A percentile compares a stretch with the other conserved stretches of the same genome.
phyloP scores from a whole-genome alignment of 2,797 vertebrate genomes.

The Squalus acanthias region DNA sequence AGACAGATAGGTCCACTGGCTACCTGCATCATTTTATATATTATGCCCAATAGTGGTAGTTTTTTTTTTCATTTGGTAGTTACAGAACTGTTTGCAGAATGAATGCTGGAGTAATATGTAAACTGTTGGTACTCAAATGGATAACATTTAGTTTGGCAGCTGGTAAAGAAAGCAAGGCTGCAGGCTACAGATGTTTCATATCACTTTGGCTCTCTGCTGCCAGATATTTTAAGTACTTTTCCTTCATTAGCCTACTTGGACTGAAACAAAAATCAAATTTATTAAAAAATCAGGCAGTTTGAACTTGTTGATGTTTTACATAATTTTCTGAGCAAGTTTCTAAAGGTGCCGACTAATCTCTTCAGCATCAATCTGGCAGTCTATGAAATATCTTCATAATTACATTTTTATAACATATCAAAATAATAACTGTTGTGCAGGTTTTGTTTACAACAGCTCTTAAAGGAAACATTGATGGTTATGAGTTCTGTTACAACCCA shows the following conservation, averaged over 20 bases:
- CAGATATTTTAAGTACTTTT: constrained; percentile 33
- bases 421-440: neutral
- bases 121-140: constrained; percentile 6
- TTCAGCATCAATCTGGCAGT: constrained; percentile 1
- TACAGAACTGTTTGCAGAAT: neutral
- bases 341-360: constrained; percentile 10
- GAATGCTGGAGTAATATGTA: neutral
- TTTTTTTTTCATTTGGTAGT: neutral
- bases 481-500: neutral
- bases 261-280: constrained; percentile 5
- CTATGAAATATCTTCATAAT: neutral
- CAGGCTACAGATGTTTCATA: constrained; percentile 18
- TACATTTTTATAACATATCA: neutral
- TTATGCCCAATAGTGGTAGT: neutral
- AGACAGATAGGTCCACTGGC: neutral
- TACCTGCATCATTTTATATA: neutral
- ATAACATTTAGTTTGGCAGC: constrained; percentile 29
- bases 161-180: constrained; percentile 17
- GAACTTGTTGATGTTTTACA: constrained; percentile 17
- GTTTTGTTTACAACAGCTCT: neutral
- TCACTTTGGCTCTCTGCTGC: neutral
- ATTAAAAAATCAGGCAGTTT: constrained; percentile 10
- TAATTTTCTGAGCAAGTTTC: neutral
- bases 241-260: constrained; percentile 27
- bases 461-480: neutral